Conservation (phyloP, 2,797 vertebrate species). For the Bothrops alternatus region DNA sequence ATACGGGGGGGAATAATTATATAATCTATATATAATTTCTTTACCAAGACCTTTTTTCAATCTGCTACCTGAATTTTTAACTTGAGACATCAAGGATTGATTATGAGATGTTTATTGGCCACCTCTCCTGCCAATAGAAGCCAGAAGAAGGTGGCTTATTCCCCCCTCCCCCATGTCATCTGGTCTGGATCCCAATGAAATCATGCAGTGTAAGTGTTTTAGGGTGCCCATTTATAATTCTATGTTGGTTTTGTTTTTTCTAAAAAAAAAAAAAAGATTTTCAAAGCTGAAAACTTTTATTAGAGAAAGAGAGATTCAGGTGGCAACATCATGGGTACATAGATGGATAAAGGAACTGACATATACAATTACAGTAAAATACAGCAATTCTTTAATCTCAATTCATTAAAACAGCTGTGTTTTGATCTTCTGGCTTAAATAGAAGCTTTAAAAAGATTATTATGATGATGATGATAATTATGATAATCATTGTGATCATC, state of each 20-base stretch:
- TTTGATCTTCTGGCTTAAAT: background rate
- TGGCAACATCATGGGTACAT: background rate
- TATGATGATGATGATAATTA: background rate
- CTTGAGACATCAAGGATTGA: background rate
- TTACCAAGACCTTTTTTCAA: background rate
- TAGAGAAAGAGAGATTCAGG: background rate
- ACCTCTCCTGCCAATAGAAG: background rate
- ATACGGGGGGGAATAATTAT: background rate
- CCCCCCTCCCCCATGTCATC: background rate
- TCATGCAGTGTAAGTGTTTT: background rate
- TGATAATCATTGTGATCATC: background rate
- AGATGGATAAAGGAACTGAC: background rate
- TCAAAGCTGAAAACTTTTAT: background rate
- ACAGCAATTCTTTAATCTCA: background rate
- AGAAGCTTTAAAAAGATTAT: background rate
- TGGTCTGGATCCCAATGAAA: background rate
- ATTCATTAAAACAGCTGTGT: background rate
- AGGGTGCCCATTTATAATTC: background rate
- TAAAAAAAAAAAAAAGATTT: background rate
- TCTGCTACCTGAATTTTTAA: background rate
- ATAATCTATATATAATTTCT: background rate
- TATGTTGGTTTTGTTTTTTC: background rate
- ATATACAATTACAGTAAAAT: background rate
- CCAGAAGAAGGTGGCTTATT: background rate
- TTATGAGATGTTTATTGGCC: too few relatives aligned